Evolutionary conservation across 2,113 vertebrate genomes (phyloP), one percentile per base, ranked within the genome.

Genomic region (Podarcis muralis): DNA sequence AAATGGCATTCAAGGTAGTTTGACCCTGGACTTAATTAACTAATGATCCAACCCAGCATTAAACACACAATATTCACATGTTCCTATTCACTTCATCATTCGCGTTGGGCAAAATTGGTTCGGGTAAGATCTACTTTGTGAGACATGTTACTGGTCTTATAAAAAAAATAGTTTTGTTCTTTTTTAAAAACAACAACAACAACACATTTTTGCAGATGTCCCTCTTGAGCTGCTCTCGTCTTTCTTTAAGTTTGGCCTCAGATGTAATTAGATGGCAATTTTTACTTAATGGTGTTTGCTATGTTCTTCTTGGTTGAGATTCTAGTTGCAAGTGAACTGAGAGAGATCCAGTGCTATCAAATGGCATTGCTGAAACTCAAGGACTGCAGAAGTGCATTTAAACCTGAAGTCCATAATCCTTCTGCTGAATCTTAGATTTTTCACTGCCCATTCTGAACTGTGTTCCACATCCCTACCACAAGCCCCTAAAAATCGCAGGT

Each of bases 331-430:
- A 53, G 15, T 35, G 30, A 30, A 9, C 40, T 78, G 53, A 68
- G 22, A 66, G 30, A 18, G 11, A 43, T 12, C 27, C 30, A 53
- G 76, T 53, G n/a, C 15, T 68, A 32, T 84, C 83, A 84, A 20
- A 84, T 84, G 83, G 35, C 37, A 66, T 69, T 53, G 35, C 62
- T 78, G 76, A 87, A 87, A 69, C 76, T 7, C 68, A 87, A 81
- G 43, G 7, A 37, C n/a, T 72, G 8, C 6, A 37, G 30, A 57
- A 81, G 12, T 59, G 32, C n/a, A 57, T 53, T 81, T 57, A 59
- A 37, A 87, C 6, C 7, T 35, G 43, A 59, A 80, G 25, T 6
- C 25, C 30, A n/a, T 75, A 53, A 79, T 87, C 48, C 66, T 22
- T 40, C 80, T 6, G n/a, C 1, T 77, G 32, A 89, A 93, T 3